A percentile compares a stretch with the other conserved stretches of the same genome.
Evolutionary conservation across 2,113 vertebrate species (phyloP).

Genomic region (Toxotes jaculatrix): DNA sequence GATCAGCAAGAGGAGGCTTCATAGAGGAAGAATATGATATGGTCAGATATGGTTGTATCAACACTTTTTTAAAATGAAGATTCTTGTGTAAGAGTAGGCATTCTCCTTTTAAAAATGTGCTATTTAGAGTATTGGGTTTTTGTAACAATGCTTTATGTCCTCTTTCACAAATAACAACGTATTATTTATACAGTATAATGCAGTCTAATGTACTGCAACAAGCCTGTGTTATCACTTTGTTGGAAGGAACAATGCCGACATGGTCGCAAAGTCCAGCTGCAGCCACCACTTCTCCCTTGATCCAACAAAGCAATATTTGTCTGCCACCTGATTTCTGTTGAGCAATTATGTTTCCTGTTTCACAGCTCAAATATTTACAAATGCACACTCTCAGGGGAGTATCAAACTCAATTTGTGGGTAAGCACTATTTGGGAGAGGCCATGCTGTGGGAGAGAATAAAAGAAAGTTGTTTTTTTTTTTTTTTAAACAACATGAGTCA

Average conservation of each 20-base stretch:
- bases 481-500: background rate
- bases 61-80: background rate
- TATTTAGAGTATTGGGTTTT: background rate
- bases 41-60: background rate
- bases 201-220: constrained; percentile 30
- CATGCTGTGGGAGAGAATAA: background rate
- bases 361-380: constrained; percentile 59
- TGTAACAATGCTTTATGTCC: background rate
- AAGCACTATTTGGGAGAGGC: constrained; percentile 8
- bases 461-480: constrained; percentile 8
- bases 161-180: constrained; percentile 25
- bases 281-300: constrained; percentile 20
- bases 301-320: constrained; percentile 61
- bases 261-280: constrained; percentile 53
- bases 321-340: constrained; percentile 52
- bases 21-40: background rate
- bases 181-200: constrained; percentile 24
- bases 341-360: constrained; percentile 49
- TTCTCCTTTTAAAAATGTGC: background rate
- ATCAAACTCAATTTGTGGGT: constrained; percentile 25
- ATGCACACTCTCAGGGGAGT: constrained; percentile 11
- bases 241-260: constrained; percentile 43
- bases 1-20: background rate
- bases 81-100: background rate
- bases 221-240: constrained; percentile 41